phyloP scores from a whole-genome alignment of 1,140 invertebrate genomes.

The Cardiocondyla obscurior region DNA sequence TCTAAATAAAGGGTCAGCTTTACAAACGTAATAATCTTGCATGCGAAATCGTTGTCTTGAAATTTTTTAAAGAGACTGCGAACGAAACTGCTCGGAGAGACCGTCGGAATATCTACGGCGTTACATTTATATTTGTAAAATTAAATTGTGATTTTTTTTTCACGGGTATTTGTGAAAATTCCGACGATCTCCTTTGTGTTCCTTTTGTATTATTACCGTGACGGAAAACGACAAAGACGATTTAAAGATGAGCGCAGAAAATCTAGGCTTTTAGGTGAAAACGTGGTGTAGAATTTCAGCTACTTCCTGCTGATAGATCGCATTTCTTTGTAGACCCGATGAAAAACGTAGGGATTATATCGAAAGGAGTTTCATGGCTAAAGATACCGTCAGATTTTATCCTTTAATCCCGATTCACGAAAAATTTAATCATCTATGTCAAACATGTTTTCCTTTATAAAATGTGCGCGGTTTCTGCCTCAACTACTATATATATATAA shows the following conservation, averaged over 20 bases:
- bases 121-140: not conserved
- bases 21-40: too few relatives aligned
- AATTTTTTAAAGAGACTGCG: not conserved
- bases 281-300: constrained; percentile 72
- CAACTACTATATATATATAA: too few relatives aligned
- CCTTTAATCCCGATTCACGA: constrained; percentile 1
- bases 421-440: not conserved
- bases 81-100: not conserved
- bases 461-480: too few relatives aligned
- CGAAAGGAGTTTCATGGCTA: not conserved
- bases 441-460: not conserved
- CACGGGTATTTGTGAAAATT: not conserved
- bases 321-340: constrained; percentile 25
- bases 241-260: not conserved
- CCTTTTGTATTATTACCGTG: not conserved
- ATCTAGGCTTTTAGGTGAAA: constrained; percentile 61
- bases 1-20: too few relatives aligned
- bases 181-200: not conserved
- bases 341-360: constrained; percentile 11
- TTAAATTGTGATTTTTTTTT: too few relatives aligned
- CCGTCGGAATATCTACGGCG: not conserved
- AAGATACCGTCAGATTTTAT: constrained; percentile 4
- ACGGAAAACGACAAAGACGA: not conserved
- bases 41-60: not conserved
- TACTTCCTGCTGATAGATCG: constrained; percentile 68